Conservation (phyloP, 1,140 invertebrate genomes). For the Zaprionus kolodkinae region DNA sequence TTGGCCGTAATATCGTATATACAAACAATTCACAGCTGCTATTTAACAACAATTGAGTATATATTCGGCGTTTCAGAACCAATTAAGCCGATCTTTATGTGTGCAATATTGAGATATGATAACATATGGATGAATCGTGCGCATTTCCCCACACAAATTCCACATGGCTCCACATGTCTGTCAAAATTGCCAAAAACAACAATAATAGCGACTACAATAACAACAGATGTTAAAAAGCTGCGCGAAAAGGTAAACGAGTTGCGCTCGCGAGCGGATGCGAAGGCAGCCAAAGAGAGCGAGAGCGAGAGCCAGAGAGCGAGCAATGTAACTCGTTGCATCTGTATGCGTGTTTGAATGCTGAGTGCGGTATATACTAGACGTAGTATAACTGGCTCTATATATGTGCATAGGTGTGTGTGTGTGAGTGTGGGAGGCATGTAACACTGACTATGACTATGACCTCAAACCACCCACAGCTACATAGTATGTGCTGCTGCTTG, state of each 20-base stretch:
- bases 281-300: conserved; percentile 38
- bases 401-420: conserved; percentile 19
- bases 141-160: conserved; percentile 47
- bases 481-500: neutral
- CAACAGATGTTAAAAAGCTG: conserved; percentile 69
- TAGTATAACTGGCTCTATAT: neutral
- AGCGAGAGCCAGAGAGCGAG: conserved; percentile 29
- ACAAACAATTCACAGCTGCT: conserved; percentile 39
- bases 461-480: conserved; percentile 74
- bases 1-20: conserved; percentile 32
- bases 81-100: conserved; percentile 44
- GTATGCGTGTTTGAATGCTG: conserved; percentile 11
- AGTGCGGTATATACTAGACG: neutral
- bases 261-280: conserved; percentile 51
- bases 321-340: conserved; percentile 37
- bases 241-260: conserved; percentile 77
- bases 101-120: conserved; percentile 54
- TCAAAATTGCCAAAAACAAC: conserved; percentile 62
- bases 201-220: conserved; percentile 65
- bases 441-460: conserved; percentile 69
- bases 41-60: conserved; percentile 39
- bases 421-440: conserved; percentile 49
- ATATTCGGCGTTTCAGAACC: conserved; percentile 32
- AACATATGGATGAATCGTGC: conserved; percentile 59
- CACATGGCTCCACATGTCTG: conserved; percentile 60